phyloP scores from a whole-genome alignment of 2,113 vertebrate genomes.

The Lontra canadensis region DNA sequence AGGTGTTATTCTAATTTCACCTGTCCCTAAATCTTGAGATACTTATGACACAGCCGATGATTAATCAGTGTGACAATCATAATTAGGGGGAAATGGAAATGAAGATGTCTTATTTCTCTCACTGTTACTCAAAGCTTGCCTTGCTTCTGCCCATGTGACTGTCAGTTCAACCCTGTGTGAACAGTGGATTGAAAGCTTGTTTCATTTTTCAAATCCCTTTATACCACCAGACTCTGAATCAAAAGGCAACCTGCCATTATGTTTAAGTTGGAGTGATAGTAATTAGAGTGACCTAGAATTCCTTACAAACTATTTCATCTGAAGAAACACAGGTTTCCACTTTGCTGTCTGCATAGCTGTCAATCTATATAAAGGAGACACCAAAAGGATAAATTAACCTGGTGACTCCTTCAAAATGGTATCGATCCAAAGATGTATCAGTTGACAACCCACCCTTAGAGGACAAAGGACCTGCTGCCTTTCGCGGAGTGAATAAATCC shows the following conservation, averaged over 20 bases:
- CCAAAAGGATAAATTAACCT: conserved; percentile 71
- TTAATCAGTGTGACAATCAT: background rate
- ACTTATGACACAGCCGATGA: background rate
- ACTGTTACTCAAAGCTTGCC: conserved; percentile 3
- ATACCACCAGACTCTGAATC: background rate
- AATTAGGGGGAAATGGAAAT: background rate
- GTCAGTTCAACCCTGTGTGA: background rate
- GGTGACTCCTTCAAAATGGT: conserved; percentile 63
- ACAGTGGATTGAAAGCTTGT: background rate
- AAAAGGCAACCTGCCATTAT: conserved; percentile 60
- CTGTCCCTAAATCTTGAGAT: conserved; percentile 4
- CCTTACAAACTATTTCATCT: conserved; percentile 65
- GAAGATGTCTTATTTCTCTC: conserved; percentile 43
- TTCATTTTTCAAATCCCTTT: conserved; percentile 59
- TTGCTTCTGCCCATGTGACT: background rate
- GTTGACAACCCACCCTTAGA: conserved; percentile 44
- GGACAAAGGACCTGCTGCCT: background rate
- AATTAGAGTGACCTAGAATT: conserved; percentile 73
- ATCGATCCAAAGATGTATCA: conserved; percentile 55
- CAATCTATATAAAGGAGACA: conserved; percentile 54
- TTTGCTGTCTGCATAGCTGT: conserved; percentile 56
- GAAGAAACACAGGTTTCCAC: conserved; percentile 63
- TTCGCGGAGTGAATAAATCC: conserved; percentile 47
- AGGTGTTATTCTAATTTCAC: background rate
- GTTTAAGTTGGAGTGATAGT: conserved; percentile 56